Evolutionary conservation across 2,888 invertebrate genomes (phyloP).

Genomic region (Watsonalla binaria): DNA sequence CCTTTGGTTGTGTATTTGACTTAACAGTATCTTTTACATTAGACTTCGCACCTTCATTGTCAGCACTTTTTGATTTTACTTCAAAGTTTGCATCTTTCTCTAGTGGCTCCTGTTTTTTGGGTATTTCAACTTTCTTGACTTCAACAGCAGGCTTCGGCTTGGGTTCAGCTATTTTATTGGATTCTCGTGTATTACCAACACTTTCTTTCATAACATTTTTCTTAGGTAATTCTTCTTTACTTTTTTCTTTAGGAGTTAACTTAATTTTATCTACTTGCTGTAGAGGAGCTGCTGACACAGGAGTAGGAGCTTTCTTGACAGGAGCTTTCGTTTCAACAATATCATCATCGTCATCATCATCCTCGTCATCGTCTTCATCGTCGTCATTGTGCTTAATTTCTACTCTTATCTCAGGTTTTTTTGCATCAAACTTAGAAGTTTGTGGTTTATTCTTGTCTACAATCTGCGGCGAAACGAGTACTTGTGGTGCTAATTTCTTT

Average conservation of each 20-base stretch:
- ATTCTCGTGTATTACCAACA: slow-evolving; percentile 3
- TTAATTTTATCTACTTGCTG: slow-evolving; percentile 24
- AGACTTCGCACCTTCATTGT: background rate
- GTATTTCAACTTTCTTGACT: background rate
- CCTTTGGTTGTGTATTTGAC: slow-evolving; percentile 5
- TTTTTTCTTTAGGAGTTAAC: slow-evolving; percentile 15
- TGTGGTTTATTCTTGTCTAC: no score
- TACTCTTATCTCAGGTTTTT: background rate
- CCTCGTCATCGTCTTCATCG: slow-evolving; percentile 4
- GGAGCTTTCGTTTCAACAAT: background rate
- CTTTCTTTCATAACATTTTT: background rate
- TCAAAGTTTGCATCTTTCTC: slow-evolving; percentile 10
- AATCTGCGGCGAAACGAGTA: no score
- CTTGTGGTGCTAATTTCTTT: no score
- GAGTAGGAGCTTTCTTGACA: background rate
- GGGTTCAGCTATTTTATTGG: slow-evolving; percentile 6
- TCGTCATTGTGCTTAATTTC: background rate
- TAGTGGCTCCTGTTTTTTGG: slow-evolving; percentile 9
- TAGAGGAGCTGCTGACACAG: background rate
- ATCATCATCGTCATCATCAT: slow-evolving; percentile 2
- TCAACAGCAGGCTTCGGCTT: slow-evolving; percentile 1
- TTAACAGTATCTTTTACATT: slow-evolving; percentile 5
- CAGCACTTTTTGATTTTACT: background rate
- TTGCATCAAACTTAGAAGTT: no score
- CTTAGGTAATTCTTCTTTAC: background rate